Conservation (phyloP, 2,797 vertebrate genomes). For the Diceros bicornis region DNA sequence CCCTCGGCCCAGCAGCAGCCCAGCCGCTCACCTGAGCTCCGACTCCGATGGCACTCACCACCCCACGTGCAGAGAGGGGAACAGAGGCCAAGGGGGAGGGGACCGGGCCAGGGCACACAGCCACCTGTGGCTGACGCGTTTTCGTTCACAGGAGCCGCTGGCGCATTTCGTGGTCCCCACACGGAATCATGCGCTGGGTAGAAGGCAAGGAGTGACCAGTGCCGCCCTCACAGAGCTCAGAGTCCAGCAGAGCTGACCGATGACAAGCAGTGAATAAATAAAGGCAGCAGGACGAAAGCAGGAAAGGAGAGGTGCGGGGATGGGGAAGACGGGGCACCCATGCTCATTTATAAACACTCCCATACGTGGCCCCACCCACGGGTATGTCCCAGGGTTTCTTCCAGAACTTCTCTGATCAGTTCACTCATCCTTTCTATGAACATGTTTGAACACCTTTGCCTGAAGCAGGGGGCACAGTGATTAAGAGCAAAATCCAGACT, state of each 20-base stretch:
- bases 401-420: background rate
- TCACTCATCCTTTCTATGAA: background rate
- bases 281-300: too few relatives aligned
- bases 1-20: background rate
- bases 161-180: background rate
- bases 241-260: background rate
- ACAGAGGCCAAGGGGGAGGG: background rate
- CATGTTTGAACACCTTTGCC: background rate
- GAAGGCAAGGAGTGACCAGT: fast-evolving
- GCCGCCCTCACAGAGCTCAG: background rate
- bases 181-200: background rate
- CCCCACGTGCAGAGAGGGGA: background rate
- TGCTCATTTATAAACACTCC: background rate
- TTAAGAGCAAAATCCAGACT: background rate
- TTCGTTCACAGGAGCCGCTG: background rate
- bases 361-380: fast-evolving
- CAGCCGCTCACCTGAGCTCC: background rate
- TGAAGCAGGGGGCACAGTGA: background rate
- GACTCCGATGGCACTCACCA: background rate
- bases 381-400: background rate
- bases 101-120: background rate
- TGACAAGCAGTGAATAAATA: too few relatives aligned
- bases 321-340: background rate
- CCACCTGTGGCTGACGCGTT: too few relatives aligned
- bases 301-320: background rate